Percentiles rank a stretch among this genome's conserved stretches.
Evolutionary conservation across 2,113 vertebrate genomes (phyloP).

Genomic region (Seriola dumerili): DNA sequence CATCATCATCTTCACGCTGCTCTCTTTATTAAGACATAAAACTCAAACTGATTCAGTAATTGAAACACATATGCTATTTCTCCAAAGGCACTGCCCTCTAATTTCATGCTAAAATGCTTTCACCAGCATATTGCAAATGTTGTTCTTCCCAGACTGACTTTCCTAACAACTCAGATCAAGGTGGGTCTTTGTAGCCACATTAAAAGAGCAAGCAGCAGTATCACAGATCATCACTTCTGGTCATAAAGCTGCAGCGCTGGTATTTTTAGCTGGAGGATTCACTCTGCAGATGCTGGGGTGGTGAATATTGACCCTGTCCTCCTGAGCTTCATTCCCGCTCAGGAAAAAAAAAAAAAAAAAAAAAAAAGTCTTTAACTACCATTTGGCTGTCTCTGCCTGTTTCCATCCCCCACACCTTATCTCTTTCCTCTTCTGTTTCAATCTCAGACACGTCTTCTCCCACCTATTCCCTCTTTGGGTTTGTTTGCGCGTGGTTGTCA

Average conservation of each 20-base stretch:
- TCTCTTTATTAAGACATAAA: slow-evolving; percentile 1
- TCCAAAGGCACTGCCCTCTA: slow-evolving; percentile 10
- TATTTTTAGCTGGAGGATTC: slow-evolving; percentile 74
- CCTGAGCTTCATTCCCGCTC: slow-evolving; percentile 44
- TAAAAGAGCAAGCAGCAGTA: slow-evolving; percentile 58
- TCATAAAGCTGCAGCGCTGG: slow-evolving; percentile 60
- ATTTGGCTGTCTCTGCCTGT: slow-evolving; percentile 1
- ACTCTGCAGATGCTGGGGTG: slow-evolving; percentile 30
- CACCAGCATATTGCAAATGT: slow-evolving; percentile 11
- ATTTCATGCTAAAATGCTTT: slow-evolving; percentile 53
- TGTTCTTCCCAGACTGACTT: slow-evolving; percentile 27
- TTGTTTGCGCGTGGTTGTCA: not conserved
- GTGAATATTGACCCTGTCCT: slow-evolving; percentile 69
- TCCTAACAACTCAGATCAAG: slow-evolving; percentile 35
- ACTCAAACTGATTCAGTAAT: not conserved
- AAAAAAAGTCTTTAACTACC: slow-evolving; percentile 47
- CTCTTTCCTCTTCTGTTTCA: not conserved
- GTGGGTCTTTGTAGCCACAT: slow-evolving; percentile 48
- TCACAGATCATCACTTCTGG: slow-evolving; percentile 72
- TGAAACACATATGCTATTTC: slow-evolving; percentile 13
- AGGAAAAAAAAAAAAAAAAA: slow-evolving; percentile 8
- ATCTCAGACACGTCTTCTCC: not conserved
- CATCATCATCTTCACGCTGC: not conserved
- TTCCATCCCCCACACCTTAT: not conserved
- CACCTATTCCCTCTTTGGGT: not conserved